phyloP scores from a whole-genome alignment of 2,797 vertebrate species.

The Pangasius sanitwongsei region DNA sequence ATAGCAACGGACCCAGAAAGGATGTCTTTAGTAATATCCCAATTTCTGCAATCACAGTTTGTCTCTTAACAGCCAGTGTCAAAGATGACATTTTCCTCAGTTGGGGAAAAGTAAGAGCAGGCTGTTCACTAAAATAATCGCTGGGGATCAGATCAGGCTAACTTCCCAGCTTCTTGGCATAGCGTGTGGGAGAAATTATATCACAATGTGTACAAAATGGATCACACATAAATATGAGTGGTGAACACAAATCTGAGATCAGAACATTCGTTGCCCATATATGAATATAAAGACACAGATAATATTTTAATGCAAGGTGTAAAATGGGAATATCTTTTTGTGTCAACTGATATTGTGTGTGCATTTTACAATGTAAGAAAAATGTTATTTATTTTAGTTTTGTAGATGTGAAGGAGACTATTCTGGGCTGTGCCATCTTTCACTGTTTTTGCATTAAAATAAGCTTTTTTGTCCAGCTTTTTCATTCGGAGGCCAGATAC shows the following conservation, averaged over 20 bases:
- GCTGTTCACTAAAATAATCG: background rate
- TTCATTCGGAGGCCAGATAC: slow-evolving; percentile 66
- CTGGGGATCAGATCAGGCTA: background rate
- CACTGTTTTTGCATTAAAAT: slow-evolving; percentile 75
- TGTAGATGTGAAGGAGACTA: slow-evolving; percentile 65
- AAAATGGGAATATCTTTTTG: background rate
- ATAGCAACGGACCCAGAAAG: background rate
- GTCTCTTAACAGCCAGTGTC: background rate
- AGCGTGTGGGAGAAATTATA: background rate
- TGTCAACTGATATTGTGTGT: slow-evolving; percentile 59
- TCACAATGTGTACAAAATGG: background rate
- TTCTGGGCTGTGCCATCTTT: slow-evolving; percentile 68
- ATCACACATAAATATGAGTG: background rate
- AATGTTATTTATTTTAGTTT: slow-evolving; percentile 82
- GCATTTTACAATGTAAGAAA: slow-evolving; percentile 68
- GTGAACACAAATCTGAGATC: background rate
- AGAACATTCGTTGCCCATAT: background rate
- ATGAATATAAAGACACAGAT: background rate
- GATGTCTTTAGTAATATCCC: background rate
- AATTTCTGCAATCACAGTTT: background rate
- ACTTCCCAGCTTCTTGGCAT: background rate
- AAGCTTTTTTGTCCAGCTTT: slow-evolving; percentile 55
- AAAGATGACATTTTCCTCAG: background rate
- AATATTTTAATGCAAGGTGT: background rate
- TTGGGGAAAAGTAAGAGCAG: background rate